Conservation (phyloP, 2,113 vertebrate genomes). For the Pterocles gutturalis region DNA sequence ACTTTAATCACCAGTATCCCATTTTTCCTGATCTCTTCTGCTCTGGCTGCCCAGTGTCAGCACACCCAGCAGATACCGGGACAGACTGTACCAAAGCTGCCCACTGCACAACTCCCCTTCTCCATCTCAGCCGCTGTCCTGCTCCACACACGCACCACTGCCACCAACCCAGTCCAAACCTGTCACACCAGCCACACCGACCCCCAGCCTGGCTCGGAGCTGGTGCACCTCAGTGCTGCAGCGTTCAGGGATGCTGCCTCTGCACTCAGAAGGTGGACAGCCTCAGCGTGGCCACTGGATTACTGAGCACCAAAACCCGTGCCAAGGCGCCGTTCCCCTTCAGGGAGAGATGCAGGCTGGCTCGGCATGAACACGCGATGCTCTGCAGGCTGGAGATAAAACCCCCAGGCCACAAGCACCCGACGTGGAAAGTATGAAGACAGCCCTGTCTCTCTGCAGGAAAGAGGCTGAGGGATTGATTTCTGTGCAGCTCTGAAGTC, state of each 20-base stretch:
- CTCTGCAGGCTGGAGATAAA: neutral
- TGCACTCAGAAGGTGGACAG: neutral
- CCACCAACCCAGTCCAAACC: accelerated
- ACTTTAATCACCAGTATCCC: neutral
- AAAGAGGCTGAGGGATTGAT: neutral
- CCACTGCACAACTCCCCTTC: neutral
- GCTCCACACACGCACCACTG: accelerated
- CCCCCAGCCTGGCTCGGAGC: neutral
- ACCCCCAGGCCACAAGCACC: no score
- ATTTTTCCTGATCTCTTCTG: neutral
- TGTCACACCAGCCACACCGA: neutral
- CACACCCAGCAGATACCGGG: neutral
- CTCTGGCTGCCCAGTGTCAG: neutral
- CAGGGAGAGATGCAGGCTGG: neutral
- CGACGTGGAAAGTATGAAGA: neutral
- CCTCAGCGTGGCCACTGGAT: neutral
- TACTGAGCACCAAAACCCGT: neutral
- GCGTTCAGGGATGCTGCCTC: neutral
- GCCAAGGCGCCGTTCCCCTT: neutral
- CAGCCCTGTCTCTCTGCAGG: neutral
- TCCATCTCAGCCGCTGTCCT: neutral
- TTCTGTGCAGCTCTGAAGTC: neutral
- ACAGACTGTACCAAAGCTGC: accelerated
- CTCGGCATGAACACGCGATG: accelerated
- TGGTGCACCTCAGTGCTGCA: neutral